Evolutionary conservation across 2,888 invertebrate species (phyloP), one percentile per base, ranked within the genome.

Genomic region (Cephus rjabovi): DNA sequence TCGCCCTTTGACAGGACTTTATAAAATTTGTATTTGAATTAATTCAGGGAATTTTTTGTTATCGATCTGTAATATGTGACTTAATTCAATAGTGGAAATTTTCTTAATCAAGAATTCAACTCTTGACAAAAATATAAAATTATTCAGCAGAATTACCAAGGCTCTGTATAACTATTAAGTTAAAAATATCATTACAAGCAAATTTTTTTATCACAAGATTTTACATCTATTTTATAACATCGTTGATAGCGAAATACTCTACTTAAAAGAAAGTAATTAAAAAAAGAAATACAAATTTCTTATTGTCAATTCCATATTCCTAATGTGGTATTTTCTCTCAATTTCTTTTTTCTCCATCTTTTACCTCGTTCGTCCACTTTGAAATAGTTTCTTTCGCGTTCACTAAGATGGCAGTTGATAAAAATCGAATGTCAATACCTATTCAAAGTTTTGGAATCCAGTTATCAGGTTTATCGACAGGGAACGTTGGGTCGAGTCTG

Each of bases 391-490:
- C 40, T 40, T 23, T 56, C 40, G 0, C 40, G 40, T 56, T 56
- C 40, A 9, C 23, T 23, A 56, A 23, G 40, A 56, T 56, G 40
- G 9, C 15, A 56, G 40, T 56, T 30, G 71, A 71, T 71, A 71
- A 71, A 71, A 71, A 71, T 71, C 31, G 71, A 71, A 71, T n/a
- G 31, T 71, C 71, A 33, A 11, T 71, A 71, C 71, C 71, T 30
- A 33, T 30, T 31, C 33, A 71, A 71, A 71, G 71, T 71, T 71
- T 71, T 33, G 31, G 9, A 71, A 71, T 71, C 31, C 31, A 33
- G 71, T 71, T 71, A 71, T 71, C 31, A 23, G 40, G 40, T 56
- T 23, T 23, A 56, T 56, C 23, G 40, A 4, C 40, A 23, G 1
- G 6, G 23, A 56, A 56, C 40, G 40, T 56, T 56, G 6, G 40